Conservation (phyloP, 2,888 invertebrate genomes). For the Eupithecia inturbata region DNA sequence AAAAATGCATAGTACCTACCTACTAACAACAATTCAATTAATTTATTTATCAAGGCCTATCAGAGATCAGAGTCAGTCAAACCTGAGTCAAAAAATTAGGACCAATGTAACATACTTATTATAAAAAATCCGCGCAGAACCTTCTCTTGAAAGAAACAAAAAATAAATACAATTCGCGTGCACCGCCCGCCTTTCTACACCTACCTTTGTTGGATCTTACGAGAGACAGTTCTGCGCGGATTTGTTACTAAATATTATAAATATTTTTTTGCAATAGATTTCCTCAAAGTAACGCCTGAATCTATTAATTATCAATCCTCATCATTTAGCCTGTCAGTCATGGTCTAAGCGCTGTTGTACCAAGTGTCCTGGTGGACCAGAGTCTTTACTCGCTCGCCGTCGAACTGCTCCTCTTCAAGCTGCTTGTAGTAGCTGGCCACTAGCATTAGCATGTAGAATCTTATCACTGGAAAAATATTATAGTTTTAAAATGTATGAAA, state of each 20-base stretch:
- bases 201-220: neutral
- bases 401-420: constrained; percentile 61
- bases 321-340: neutral
- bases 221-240: neutral
- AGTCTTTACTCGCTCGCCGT: constrained; percentile 58
- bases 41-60: neutral
- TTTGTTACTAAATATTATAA: neutral
- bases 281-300: neutral
- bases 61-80: neutral
- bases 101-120: neutral
- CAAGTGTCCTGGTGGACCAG: constrained; percentile 61
- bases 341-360: constrained; percentile 54
- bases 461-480: constrained; percentile 61
- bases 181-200: no score
- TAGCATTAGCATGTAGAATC: constrained; percentile 75
- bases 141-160: neutral
- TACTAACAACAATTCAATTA: neutral
- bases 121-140: neutral
- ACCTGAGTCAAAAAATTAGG: neutral
- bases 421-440: constrained; percentile 72
- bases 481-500: neutral
- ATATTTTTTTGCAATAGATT: no score
- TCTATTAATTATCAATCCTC: neutral
- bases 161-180: no score
- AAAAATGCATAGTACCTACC: neutral